phyloP scores from a whole-genome alignment of 2,113 vertebrate species.

The Symphodus melops region DNA sequence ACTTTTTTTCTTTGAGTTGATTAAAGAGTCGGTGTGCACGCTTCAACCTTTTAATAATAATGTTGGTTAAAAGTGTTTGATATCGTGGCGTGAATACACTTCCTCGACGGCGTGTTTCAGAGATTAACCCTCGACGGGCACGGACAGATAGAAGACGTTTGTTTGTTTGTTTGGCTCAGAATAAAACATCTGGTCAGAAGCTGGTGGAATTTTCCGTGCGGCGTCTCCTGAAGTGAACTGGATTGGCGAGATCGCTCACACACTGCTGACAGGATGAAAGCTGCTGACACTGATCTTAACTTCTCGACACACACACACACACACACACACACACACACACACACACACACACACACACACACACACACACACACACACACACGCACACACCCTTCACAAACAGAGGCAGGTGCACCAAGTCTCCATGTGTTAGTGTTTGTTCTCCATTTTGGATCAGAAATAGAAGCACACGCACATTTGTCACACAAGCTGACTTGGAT shows the following conservation, averaged over 20 bases:
- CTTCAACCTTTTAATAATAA: no score
- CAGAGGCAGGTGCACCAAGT: background rate
- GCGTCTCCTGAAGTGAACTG: conserved; percentile 25
- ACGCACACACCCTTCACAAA: background rate
- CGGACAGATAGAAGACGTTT: no score
- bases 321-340: no score
- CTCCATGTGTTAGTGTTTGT: background rate
- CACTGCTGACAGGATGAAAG: background rate
- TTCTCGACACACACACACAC: background rate
- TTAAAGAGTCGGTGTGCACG: no score
- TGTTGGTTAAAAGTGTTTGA: no score
- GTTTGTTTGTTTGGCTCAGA: background rate
- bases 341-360: no score
- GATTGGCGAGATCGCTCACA: conserved; percentile 36
- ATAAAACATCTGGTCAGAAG: background rate
- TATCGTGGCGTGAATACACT: no score
- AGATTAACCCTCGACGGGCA: no score
- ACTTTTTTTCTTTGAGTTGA: no score
- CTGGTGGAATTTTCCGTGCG: conserved; percentile 45
- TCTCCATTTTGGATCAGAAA: background rate
- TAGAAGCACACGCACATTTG: background rate
- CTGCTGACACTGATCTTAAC: background rate
- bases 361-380: no score
- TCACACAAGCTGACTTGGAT: background rate
- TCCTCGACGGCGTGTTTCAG: no score